Evolutionary conservation across 2,797 vertebrate species (phyloP).

Genomic region (Typhlichthys eigenmanni): DNA sequence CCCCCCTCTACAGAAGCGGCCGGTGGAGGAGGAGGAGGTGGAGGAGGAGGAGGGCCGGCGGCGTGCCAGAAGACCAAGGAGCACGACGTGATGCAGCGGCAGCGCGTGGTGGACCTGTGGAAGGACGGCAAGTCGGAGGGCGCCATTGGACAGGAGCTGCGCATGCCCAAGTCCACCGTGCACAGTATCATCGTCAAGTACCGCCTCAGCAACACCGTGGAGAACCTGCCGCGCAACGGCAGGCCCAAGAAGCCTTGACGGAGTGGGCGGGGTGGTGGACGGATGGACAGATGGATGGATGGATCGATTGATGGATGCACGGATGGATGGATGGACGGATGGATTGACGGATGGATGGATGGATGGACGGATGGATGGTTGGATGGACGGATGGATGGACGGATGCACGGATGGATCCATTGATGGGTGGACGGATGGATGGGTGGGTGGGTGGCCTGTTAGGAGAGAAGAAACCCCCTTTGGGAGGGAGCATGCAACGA

Average conservation of each 20-base stretch:
- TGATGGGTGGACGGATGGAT: neutral
- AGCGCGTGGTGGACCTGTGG: conserved; percentile 85
- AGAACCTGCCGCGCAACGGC: conserved; percentile 82
- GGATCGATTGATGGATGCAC: no score
- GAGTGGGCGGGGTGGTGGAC: neutral
- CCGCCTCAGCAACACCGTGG: conserved; percentile 84
- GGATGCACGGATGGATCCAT: no score
- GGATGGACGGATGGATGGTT: no score
- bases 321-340: no score
- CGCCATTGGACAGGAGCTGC: conserved; percentile 81
- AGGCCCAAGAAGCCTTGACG: conserved; percentile 81
- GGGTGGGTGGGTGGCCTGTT: neutral
- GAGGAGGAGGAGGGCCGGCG: conserved; percentile 47
- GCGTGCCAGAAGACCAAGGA: conserved; percentile 85
- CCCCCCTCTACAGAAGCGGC: conserved; percentile 84
- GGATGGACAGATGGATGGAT: conserved; percentile 10
- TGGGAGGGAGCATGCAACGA: neutral
- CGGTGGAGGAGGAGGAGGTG: conserved; percentile 55
- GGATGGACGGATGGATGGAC: no score
- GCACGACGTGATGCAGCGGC: conserved; percentile 82
- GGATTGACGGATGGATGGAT: no score
- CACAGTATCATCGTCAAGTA: conserved; percentile 88
- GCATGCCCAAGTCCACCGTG: conserved; percentile 84
- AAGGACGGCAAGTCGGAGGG: conserved; percentile 85
- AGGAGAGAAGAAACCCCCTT: neutral